A percentile compares a stretch with the other conserved stretches of the same genome.
These are phyloP conservation scores for Harpagifer antarcticus DNA, from an alignment of 2,797 vertebrate species.

Conservation along the genomic window DNA sequence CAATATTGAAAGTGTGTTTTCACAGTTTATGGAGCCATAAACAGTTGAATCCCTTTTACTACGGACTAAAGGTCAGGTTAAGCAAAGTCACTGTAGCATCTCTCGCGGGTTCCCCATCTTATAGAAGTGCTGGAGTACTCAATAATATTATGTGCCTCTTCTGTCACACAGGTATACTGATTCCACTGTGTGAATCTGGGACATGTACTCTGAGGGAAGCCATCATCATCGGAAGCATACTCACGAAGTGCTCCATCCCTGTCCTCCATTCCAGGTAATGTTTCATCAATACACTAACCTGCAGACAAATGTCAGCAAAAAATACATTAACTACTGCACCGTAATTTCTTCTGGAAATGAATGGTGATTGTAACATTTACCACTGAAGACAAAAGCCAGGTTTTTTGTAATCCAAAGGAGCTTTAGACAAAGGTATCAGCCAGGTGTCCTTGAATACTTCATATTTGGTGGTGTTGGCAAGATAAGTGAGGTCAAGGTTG, in stretches of 20 bases:
- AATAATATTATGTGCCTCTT: background rate
- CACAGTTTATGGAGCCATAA: background rate
- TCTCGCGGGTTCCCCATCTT: background rate
- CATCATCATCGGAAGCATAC: slow-evolving; percentile 95
- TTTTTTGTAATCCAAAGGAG: too few species aligned
- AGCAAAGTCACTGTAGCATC: background rate
- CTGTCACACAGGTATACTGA: slow-evolving; percentile 89
- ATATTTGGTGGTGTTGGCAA: background rate
- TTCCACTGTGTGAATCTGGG: slow-evolving; percentile 95
- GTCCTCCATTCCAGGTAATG: slow-evolving; percentile 97
- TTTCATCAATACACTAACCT: background rate
- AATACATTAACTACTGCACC: too few species aligned
- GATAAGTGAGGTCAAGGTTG: slow-evolving; percentile 23
- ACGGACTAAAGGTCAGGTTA: background rate
- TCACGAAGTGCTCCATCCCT: slow-evolving; percentile 95
- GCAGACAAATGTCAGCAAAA: slow-evolving; percentile 7
- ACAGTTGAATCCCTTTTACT: background rate
- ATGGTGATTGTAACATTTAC: too few species aligned
- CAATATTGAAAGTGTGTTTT: background rate
- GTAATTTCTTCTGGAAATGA: too few species aligned
- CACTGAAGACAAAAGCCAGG: too few species aligned
- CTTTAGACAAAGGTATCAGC: background rate
- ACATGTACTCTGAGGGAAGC: slow-evolving; percentile 96
- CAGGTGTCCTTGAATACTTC: background rate
- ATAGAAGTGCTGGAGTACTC: background rate